phyloP scores from a whole-genome alignment of 2,797 vertebrate genomes.

The Myiotriccus ornatus region DNA sequence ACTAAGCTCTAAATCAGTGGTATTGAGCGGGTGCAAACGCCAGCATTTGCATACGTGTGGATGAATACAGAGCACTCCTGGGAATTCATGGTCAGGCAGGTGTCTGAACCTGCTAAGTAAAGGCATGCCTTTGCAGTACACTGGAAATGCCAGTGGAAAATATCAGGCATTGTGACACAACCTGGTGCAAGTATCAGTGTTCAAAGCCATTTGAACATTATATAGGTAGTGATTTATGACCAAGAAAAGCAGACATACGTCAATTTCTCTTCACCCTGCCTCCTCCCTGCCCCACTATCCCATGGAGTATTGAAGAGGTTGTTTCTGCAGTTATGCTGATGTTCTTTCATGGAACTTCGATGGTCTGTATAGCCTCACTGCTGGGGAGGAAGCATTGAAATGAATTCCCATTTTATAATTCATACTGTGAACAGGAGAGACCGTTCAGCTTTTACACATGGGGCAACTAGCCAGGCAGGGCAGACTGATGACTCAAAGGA shows the following conservation, averaged over 20 bases:
- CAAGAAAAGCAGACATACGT: fast-evolving
- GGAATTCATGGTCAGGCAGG: background rate
- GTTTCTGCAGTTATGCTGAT: background rate
- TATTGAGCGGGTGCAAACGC: background rate
- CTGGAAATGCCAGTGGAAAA: background rate
- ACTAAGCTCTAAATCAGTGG: background rate
- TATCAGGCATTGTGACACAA: background rate
- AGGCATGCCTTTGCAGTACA: background rate
- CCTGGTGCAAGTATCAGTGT: background rate
- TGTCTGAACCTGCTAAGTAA: background rate
- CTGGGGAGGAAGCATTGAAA: background rate
- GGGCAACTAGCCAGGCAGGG: background rate
- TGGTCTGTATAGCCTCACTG: background rate
- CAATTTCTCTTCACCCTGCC: background rate
- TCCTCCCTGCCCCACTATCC: background rate
- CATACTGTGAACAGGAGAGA: background rate
- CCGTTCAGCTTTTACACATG: background rate
- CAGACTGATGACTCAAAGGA: background rate
- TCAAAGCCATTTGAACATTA: background rate
- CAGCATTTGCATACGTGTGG: background rate
- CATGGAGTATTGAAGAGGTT: background rate
- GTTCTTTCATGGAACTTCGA: background rate
- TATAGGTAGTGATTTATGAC: background rate
- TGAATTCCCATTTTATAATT: background rate
- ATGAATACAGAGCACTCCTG: background rate